Evolutionary conservation across 2,888 invertebrate species (phyloP).

Genomic region (Apotomis turbidana): DNA sequence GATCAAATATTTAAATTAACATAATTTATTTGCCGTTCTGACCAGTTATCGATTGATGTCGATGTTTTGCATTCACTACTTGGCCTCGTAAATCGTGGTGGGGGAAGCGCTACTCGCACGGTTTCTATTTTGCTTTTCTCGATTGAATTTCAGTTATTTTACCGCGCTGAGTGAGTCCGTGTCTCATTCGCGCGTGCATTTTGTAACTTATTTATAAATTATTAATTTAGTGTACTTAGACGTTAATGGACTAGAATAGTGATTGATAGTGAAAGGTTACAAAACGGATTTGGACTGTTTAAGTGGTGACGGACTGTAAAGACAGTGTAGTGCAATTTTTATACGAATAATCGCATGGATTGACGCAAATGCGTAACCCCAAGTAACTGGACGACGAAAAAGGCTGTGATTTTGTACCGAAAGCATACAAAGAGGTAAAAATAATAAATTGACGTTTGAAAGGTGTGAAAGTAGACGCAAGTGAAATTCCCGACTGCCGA

Average conservation of each 20-base stretch:
- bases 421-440: constrained; percentile 57
- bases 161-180: constrained; percentile 68
- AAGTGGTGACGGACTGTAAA: constrained; percentile 62
- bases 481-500: constrained; percentile 53
- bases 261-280: constrained; percentile 62
- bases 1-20: constrained; percentile 2
- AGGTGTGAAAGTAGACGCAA: constrained; percentile 67
- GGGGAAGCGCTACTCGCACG: constrained; percentile 76
- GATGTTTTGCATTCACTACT: constrained; percentile 65
- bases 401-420: constrained; percentile 64
- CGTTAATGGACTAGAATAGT: constrained; percentile 54
- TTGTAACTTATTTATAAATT: constrained; percentile 67
- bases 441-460: constrained; percentile 68
- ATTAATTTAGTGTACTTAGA: constrained; percentile 59
- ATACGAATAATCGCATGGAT: constrained; percentile 62
- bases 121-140: constrained; percentile 83
- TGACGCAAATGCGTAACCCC: constrained; percentile 57
- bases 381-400: constrained; percentile 55
- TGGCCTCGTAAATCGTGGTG: constrained; percentile 80
- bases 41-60: constrained; percentile 60
- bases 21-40: constrained; percentile 49
- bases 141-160: constrained; percentile 73
- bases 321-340: constrained; percentile 68
- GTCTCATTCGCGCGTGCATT: constrained; percentile 70
- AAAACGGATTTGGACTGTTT: constrained; percentile 57